phyloP scores from a whole-genome alignment of 2,113 vertebrate species.

The Mungos mungo region DNA sequence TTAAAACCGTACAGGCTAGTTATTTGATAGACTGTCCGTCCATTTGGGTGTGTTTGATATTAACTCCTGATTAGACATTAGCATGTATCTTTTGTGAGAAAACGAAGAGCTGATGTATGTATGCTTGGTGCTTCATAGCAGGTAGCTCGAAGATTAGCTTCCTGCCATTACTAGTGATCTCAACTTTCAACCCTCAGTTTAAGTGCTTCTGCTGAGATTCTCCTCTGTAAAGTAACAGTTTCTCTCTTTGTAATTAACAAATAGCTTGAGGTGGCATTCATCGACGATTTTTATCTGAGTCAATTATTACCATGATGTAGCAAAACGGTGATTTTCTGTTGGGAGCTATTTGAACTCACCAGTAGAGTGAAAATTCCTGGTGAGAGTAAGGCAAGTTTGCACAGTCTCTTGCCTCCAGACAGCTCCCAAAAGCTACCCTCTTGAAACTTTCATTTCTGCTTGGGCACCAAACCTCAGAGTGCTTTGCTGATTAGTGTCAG shows the following conservation, averaged over 20 bases:
- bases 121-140: not conserved
- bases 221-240: not conserved
- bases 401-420: too few species aligned
- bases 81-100: not conserved
- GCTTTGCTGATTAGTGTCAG: too few species aligned
- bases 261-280: not conserved
- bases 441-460: too few species aligned
- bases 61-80: not conserved
- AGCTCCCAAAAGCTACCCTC: too few species aligned
- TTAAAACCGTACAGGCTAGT: not conserved
- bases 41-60: not conserved
- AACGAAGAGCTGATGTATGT: not conserved
- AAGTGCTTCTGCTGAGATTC: not conserved
- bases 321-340: not conserved
- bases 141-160: not conserved
- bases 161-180: not conserved
- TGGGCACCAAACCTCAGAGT: too few species aligned
- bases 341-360: too few species aligned
- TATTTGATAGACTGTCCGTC: not conserved
- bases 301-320: not conserved
- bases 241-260: constrained; percentile 19
- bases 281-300: not conserved
- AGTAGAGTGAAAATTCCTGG: too few species aligned
- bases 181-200: not conserved
- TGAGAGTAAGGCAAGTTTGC: too few species aligned